Evolutionary conservation across 2,797 vertebrate species (phyloP).

Genomic region (Distichodus sexfasciatus): DNA sequence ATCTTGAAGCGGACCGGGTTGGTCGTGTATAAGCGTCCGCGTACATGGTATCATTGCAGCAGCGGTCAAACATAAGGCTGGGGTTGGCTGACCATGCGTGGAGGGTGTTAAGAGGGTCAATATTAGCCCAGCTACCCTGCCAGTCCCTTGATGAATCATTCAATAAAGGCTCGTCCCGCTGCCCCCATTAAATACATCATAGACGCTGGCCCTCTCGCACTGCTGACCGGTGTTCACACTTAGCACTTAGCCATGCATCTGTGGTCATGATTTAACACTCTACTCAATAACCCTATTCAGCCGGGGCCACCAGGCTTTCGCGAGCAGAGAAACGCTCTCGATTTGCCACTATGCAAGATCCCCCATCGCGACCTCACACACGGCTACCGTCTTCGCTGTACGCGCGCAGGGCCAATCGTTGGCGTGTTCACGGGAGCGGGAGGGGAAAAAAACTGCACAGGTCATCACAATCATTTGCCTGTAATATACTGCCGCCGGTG

Average conservation of each 20-base stretch:
- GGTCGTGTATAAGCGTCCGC: conserved; percentile 36
- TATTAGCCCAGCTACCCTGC: conserved; percentile 41
- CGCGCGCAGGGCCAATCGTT: conserved; percentile 45
- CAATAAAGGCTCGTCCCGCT: conserved; percentile 57
- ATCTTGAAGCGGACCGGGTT: background rate
- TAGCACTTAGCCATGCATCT: conserved; percentile 32
- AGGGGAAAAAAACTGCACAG: conserved; percentile 32
- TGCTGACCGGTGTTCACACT: conserved; percentile 56
- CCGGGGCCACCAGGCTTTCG: background rate
- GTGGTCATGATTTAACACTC: conserved; percentile 57
- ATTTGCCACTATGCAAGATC: conserved; percentile 5
- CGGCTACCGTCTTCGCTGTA: background rate
- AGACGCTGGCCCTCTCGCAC: conserved; percentile 53
- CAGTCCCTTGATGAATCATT: conserved; percentile 64
- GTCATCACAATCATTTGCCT: conserved; percentile 37
- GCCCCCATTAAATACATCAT: conserved; percentile 57
- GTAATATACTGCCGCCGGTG: conserved; percentile 33
- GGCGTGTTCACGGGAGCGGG: conserved; percentile 5
- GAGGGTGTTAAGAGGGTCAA: conserved; percentile 43
- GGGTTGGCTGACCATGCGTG: conserved; percentile 33
- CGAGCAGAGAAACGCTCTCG: conserved; percentile 22
- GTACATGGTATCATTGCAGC: conserved; percentile 29
- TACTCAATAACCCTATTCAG: conserved; percentile 47
- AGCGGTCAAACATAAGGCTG: conserved; percentile 29
- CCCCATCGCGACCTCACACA: background rate